phyloP scores from a whole-genome alignment of 2,113 vertebrate species.

The Aleadryas rufinucha region DNA sequence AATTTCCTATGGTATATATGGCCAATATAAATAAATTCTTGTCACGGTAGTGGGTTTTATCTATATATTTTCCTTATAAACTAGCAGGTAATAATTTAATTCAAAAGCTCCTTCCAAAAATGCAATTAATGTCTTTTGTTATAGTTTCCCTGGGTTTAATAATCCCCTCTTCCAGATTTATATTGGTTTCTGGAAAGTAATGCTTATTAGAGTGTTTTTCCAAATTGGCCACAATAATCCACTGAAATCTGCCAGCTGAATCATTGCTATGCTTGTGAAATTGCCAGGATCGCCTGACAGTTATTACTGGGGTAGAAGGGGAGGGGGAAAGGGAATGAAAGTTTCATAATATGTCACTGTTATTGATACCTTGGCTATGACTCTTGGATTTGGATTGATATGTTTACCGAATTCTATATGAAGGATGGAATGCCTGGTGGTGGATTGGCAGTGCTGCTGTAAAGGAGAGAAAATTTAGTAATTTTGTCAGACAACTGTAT shows the following conservation, averaged over 20 bases:
- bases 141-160: conserved; percentile 65
- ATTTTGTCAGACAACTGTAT: not conserved
- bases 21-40: conserved; percentile 57
- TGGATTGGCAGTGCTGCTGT: not conserved
- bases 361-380: conserved; percentile 52
- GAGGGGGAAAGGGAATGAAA: conserved; percentile 48
- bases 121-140: conserved; percentile 65
- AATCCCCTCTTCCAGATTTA: conserved; percentile 63
- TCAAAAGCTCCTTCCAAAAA: conserved; percentile 61
- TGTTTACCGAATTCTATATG: not conserved
- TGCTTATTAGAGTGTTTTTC: conserved; percentile 61
- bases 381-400: conserved; percentile 32
- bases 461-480: not conserved
- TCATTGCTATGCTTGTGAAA: conserved; percentile 65
- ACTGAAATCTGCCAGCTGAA: conserved; percentile 66
- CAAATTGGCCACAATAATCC: conserved; percentile 68
- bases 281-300: conserved; percentile 65
- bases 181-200: conserved; percentile 69
- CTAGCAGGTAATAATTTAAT: conserved; percentile 66
- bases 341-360: conserved; percentile 66
- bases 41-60: conserved; percentile 50
- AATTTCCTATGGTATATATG: conserved; percentile 18
- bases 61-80: conserved; percentile 56
- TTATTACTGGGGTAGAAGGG: conserved; percentile 44
- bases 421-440: not conserved